These are phyloP conservation scores for Anolis carolinensis DNA, from an alignment of 2,113 vertebrate species.

Conservation along the genomic window DNA sequence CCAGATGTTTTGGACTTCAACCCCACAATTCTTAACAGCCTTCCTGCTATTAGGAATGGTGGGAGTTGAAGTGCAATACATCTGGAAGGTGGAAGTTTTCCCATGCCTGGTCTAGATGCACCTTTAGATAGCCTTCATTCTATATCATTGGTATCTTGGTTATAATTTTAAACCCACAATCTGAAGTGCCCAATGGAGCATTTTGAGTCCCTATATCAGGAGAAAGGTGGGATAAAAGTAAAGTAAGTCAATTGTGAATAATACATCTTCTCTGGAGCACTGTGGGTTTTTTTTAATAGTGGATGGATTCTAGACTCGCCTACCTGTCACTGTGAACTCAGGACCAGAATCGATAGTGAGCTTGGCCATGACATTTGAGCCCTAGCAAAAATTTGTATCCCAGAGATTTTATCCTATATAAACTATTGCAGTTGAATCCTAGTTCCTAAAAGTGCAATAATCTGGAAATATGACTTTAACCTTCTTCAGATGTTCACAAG, in stretches of 20 bases:
- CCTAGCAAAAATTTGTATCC: neutral
- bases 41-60: too few relatives aligned
- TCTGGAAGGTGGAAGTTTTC: too few relatives aligned
- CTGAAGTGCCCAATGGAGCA: neutral
- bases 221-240: too few relatives aligned
- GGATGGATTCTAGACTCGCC: neutral
- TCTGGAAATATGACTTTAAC: neutral
- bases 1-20: too few relatives aligned
- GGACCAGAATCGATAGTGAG: neutral
- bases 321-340: neutral
- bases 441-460: neutral
- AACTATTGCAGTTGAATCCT: neutral
- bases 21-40: too few relatives aligned
- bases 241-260: too few relatives aligned
- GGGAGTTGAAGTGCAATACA: too few relatives aligned
- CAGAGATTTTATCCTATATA: neutral
- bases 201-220: too few relatives aligned
- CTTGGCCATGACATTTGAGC: neutral
- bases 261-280: neutral
- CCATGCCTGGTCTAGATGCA: too few relatives aligned
- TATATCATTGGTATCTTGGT: neutral
- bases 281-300: neutral
- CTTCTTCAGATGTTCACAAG: too few relatives aligned
- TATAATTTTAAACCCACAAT: neutral
- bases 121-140: neutral